Evolutionary conservation across 2,888 invertebrate species (phyloP).

Genomic region (Ophion ventricosus): DNA sequence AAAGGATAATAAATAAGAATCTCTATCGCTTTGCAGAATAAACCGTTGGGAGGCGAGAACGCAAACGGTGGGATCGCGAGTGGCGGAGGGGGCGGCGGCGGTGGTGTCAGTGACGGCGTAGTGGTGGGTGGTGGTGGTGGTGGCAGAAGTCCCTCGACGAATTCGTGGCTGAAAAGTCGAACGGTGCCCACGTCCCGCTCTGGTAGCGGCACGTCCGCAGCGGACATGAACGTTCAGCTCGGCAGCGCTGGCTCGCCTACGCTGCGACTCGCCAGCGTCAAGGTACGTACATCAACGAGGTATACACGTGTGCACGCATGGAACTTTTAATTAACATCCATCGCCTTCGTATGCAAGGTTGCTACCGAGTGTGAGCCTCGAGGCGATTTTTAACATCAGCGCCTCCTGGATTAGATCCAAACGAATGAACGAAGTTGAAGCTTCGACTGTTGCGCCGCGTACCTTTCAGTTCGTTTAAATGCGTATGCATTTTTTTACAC

Average conservation of each 20-base stretch:
- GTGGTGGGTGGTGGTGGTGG: conserved; percentile 70
- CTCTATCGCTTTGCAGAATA: conserved; percentile 74
- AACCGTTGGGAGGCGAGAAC: conserved; percentile 76
- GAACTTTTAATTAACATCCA: too few species aligned
- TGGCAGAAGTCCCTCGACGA: conserved; percentile 77
- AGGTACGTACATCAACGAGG: conserved; percentile 74
- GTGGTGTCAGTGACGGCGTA: conserved; percentile 66
- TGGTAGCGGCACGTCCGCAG: conserved; percentile 80
- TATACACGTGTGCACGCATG: background rate
- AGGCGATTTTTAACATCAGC: too few species aligned
- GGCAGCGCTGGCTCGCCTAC: conserved; percentile 84
- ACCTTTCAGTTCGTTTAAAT: too few species aligned
- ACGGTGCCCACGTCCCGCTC: conserved; percentile 81
- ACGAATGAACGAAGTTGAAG: too few species aligned
- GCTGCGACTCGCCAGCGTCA: conserved; percentile 83
- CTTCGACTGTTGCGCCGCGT: too few species aligned
- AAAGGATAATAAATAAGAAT: conserved; percentile 23
- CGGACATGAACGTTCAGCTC: conserved; percentile 85
- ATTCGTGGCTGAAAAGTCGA: conserved; percentile 80
- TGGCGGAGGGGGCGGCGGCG: conserved; percentile 65
- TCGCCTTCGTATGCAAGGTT: too few species aligned
- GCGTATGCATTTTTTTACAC: too few species aligned
- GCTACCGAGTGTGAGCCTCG: too few species aligned
- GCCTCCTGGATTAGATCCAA: too few species aligned
- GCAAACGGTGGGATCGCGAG: conserved; percentile 73